Percentiles rank a stretch among this genome's conserved stretches.
Evolutionary conservation across 1,140 invertebrate genomes (phyloP).

Genomic region (Fopius arisanus): DNA sequence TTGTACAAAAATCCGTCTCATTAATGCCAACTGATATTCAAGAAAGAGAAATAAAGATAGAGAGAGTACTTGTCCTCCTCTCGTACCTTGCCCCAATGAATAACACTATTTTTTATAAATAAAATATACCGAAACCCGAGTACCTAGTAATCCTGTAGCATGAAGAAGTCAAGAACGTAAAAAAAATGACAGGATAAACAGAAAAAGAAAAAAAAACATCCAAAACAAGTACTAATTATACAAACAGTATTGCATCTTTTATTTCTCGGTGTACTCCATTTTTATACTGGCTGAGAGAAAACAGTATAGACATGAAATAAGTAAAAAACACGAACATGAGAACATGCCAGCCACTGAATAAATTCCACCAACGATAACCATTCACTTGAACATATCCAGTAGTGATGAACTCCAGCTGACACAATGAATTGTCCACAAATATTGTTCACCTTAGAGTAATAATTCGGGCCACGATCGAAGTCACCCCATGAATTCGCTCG

Average conservation of each 20-base stretch:
- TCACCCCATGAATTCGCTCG: constrained; percentile 50
- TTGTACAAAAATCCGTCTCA: too few species aligned
- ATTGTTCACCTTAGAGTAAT: constrained; percentile 27
- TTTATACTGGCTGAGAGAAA: constrained; percentile 56
- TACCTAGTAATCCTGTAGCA: too few species aligned
- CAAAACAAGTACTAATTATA: constrained; percentile 38
- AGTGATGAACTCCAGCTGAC: too few species aligned
- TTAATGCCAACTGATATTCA: too few species aligned
- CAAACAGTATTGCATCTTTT: constrained; percentile 52
- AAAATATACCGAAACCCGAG: too few species aligned
- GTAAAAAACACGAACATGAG: constrained; percentile 55
- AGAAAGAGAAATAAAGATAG: too few species aligned
- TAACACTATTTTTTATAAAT: too few species aligned
- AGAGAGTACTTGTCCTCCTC: too few species aligned
- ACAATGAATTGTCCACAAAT: constrained; percentile 29
- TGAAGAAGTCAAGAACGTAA: too few species aligned
- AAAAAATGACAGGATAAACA: too few species aligned
- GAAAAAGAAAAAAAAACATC: background rate
- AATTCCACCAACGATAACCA: constrained; percentile 40
- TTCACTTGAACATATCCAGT: too few species aligned
- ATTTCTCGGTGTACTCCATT: constrained; percentile 52
- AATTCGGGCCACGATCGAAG: constrained; percentile 53
- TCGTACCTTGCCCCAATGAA: too few species aligned
- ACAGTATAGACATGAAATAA: constrained; percentile 52
- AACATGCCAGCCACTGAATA: constrained; percentile 45